Evolutionary conservation across 2,888 invertebrate species (phyloP), one percentile per base, ranked within the genome.

Genomic region (Lottia gigantea): DNA sequence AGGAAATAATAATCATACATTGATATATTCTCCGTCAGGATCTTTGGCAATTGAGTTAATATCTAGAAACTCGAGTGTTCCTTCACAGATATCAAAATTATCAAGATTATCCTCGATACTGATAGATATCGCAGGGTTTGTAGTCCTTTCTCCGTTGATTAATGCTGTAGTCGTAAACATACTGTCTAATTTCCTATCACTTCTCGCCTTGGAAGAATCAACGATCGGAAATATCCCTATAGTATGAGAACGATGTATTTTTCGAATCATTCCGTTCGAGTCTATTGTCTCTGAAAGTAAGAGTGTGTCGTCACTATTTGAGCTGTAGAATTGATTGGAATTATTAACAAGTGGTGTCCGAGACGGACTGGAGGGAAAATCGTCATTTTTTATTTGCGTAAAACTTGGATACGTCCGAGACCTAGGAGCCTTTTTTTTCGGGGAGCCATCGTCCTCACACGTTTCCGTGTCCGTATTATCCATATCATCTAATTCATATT

Each of bases 401-500:
- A 68, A 68, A 25, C 72, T 70, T 15, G 80, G 78, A 63, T 61
- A 78, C 23, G 78, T 77, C 31, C 69, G 64, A 26, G 80, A 80
- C 47, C 75, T 64, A 19, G 40, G 31, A 16, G 62, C 62, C 16
- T 15, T 40, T 46, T 68, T 46, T 12, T 68, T 25, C 12, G 68
- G 23, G 2, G 64, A 69, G 12, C 72, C 71, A 4, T 77, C 77
- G 0, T 78, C 75, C 40, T 76, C 74, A 11, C 77, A 75, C 23
- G 77, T 77, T 46, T 83, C 83, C 15, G 75, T 75, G 46, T 84
- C 83, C 0, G 81, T 81, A 55, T 79, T 78, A 16, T 80, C 80
- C 64, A 82, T 71, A 31, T 85, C 83, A 61, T 85, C 83, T 75
- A 87, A 74, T 76, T 86, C 86, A 67, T 83, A 82, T 25, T 83